Base-by-base conservation (phyloP, 1,140 invertebrate species). In the Aporrectodea caliginosa region DNA sequence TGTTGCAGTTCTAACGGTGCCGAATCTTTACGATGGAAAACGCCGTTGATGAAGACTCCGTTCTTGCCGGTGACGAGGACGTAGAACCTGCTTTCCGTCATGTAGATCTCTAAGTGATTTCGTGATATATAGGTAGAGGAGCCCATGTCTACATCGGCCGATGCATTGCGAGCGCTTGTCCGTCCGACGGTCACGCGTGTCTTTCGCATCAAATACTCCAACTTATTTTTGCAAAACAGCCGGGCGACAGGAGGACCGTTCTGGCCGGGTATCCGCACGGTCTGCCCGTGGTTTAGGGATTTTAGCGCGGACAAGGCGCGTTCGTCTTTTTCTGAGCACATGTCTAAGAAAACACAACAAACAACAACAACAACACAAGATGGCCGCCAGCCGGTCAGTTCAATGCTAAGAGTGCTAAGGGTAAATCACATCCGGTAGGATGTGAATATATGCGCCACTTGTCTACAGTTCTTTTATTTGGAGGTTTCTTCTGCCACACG, bases 51-150 rank as follows among this genome's bases (percentile, higher is more conserved):
- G 43, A 76, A 76, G 27, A 76, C n/a, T 22, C 75, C 75, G 43
- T 76, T 76, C 43, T 76, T 76, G n/a, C 75, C 35, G 43, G 33
- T 35, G 43, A 76, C 75, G 0, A 35, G 43, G 43, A 76, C 75
- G 43, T 35, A 76, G 43, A 76, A 76, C 33, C 35, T 35, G 35
- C 75, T 35, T 35, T 76, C 75, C 35, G 33, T 58, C 16, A 27
- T n/a, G 22, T 35, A 43, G 75, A 76, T 76, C 27, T 76, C 75
- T 29, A 76, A 43, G 43, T 76, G 75, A 29, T 35, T 34, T 35
- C 75, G 33, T 31, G 32, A 35, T 12, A 76, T 76, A 22, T 76
- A 76, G 1, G 43, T 29, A 1, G 75, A 76, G n/a, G 32, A 76
- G 33, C 75, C 75, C 16, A 58, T 35, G 6, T 76, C 75, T 29